These are phyloP conservation scores for Pavo muticus DNA, from an alignment of 2,113 vertebrate species.

Conservation along the genomic window DNA sequence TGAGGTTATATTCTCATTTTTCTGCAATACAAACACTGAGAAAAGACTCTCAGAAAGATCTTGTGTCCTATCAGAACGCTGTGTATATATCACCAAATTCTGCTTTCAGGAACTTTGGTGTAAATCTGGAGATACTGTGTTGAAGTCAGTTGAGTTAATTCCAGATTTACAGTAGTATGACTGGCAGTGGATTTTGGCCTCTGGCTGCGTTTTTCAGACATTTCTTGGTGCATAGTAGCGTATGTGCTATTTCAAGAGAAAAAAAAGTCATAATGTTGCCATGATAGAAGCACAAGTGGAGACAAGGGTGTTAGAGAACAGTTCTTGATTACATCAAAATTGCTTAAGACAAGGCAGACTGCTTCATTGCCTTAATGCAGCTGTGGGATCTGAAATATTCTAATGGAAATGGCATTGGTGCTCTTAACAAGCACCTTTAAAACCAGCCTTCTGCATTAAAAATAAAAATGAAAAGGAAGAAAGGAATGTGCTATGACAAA, in stretches of 20 bases:
- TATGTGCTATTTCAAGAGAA: conserved; percentile 39
- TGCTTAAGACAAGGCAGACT: conserved; percentile 57
- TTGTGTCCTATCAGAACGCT: background rate
- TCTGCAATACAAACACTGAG: background rate
- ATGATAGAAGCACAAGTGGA: conserved; percentile 44
- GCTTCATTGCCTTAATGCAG: conserved; percentile 44
- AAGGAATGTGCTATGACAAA: background rate
- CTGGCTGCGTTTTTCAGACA: conserved; percentile 8
- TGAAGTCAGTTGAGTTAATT: background rate
- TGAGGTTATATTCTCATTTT: background rate
- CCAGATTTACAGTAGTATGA: background rate
- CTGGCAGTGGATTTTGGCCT: background rate
- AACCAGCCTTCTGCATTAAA: background rate
- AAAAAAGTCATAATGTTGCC: conserved; percentile 11
- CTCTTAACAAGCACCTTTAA: background rate
- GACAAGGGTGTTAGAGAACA: conserved; percentile 40
- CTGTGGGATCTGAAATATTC: conserved; percentile 36
- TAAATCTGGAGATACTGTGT: background rate
- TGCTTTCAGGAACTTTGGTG: background rate
- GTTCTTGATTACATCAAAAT: conserved; percentile 57
- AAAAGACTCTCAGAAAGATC: background rate
- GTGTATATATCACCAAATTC: background rate
- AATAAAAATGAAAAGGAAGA: background rate
- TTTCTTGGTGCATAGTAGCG: background rate
- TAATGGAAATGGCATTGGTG: conserved; percentile 3